These are phyloP conservation scores for Felis chaus DNA, from an alignment of 2,113 vertebrate species.

Conservation along the genomic window DNA sequence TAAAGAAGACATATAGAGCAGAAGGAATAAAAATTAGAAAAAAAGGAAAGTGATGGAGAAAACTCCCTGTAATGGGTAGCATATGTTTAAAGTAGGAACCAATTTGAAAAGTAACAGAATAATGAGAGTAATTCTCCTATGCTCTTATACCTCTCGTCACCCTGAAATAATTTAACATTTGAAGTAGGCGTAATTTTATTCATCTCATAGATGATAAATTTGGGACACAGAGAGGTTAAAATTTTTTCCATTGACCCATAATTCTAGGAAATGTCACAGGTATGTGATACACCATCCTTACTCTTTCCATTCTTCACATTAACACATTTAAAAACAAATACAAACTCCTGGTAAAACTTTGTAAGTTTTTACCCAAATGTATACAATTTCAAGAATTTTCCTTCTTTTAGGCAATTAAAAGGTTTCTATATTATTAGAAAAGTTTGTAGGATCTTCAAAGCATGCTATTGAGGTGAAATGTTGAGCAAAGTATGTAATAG, in stretches of 20 bases:
- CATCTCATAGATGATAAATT: background rate
- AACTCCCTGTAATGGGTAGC: background rate
- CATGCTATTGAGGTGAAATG: background rate
- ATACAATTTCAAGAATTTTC: background rate
- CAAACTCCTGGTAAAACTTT: background rate
- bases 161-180: slow-evolving; percentile 2
- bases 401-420: background rate
- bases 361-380: background rate
- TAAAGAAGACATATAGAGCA: background rate
- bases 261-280: background rate
- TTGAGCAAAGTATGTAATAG: background rate
- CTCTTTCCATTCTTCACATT: background rate
- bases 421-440: background rate
- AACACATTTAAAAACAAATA: background rate
- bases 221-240: background rate
- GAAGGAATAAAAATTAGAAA: background rate
- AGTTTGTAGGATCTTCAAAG: background rate
- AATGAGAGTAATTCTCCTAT: slow-evolving; percentile 23
- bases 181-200: background rate
- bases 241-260: background rate
- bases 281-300: background rate
- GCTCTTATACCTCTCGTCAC: background rate
- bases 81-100: slow-evolving; percentile 26
- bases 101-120: slow-evolving; percentile 40
- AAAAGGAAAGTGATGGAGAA: background rate